These are phyloP conservation scores for Atherix ibis DNA, from an alignment of 2,888 invertebrate genomes.

Conservation along the genomic window DNA sequence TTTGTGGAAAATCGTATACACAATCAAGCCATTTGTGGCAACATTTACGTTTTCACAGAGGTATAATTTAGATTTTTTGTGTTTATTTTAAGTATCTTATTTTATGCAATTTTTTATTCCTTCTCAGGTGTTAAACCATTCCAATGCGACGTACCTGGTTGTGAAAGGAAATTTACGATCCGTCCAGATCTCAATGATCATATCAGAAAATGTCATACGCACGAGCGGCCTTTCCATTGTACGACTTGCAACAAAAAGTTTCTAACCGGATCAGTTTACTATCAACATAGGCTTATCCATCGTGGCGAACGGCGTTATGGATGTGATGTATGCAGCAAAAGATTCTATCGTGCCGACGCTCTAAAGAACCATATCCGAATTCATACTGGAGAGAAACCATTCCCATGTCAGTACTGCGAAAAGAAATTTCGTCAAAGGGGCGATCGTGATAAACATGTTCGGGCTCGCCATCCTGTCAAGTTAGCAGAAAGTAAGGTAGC, in stretches of 20 bases:
- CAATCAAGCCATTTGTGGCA: constrained; percentile 51
- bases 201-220: constrained; percentile 45
- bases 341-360: constrained; percentile 47
- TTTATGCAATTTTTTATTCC: too few relatives aligned
- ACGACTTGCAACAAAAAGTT: constrained; percentile 44
- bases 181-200: constrained; percentile 47
- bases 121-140: constrained; percentile 43
- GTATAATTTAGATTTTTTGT: constrained; percentile 19
- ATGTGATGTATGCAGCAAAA: constrained; percentile 44
- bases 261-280: constrained; percentile 45
- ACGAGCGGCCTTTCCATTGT: constrained; percentile 46
- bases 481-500: too few relatives aligned
- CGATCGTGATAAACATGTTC: constrained; percentile 40
- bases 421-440: constrained; percentile 40
- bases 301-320: constrained; percentile 46
- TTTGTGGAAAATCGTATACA: constrained; percentile 43
- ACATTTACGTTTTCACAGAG: constrained; percentile 48
- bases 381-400: constrained; percentile 43
- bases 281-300: constrained; percentile 45
- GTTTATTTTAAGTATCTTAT: too few relatives aligned
- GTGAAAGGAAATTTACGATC: constrained; percentile 44
- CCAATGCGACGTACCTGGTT: constrained; percentile 42
- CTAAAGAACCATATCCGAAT: constrained; percentile 45
- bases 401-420: constrained; percentile 36
- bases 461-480: constrained; percentile 40